Evolutionary conservation across 2,888 invertebrate species (phyloP).

Genomic region (Caenorhabditis virilis): DNA sequence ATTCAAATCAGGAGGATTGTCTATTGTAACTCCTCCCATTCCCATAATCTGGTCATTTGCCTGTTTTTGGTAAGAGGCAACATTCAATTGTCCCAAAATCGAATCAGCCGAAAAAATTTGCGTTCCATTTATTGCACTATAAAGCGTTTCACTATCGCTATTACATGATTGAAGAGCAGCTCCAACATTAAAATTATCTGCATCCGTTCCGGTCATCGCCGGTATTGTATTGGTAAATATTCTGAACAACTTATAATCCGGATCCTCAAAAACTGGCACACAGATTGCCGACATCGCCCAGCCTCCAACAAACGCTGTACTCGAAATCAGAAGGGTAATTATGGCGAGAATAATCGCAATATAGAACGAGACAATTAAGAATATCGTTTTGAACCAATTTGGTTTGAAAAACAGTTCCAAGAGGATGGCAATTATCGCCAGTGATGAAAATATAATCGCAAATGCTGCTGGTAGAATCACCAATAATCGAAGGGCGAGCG

Average conservation of each 20-base stretch:
- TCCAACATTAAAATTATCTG: slow-evolving; percentile 5
- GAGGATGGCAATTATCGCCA: not conserved
- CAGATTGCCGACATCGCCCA: slow-evolving; percentile 46
- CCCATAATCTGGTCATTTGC: too few species aligned
- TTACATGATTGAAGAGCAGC: slow-evolving; percentile 12
- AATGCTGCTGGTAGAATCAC: too few species aligned
- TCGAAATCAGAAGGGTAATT: slow-evolving; percentile 13
- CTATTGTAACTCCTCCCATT: too few species aligned
- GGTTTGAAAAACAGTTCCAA: not conserved
- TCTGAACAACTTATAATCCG: slow-evolving; percentile 28
- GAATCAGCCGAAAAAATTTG: slow-evolving; percentile 7
- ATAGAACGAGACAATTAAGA: slow-evolving; percentile 19
- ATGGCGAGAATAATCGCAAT: slow-evolving; percentile 14
- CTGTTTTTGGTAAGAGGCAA: slow-evolving; percentile 6
- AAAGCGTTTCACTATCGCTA: slow-evolving; percentile 9
- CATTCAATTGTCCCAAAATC: slow-evolving; percentile 17
- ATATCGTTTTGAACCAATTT: not conserved
- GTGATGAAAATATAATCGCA: too few species aligned
- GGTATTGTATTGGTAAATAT: not conserved
- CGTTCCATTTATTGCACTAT: slow-evolving; percentile 21
- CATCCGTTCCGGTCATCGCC: not conserved
- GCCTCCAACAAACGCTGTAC: slow-evolving; percentile 37
- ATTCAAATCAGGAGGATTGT: too few species aligned
- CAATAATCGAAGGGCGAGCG: not conserved
- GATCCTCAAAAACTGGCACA: slow-evolving; percentile 43